phyloP scores from a whole-genome alignment of 2,888 invertebrate species.

The Macropis europaea region DNA sequence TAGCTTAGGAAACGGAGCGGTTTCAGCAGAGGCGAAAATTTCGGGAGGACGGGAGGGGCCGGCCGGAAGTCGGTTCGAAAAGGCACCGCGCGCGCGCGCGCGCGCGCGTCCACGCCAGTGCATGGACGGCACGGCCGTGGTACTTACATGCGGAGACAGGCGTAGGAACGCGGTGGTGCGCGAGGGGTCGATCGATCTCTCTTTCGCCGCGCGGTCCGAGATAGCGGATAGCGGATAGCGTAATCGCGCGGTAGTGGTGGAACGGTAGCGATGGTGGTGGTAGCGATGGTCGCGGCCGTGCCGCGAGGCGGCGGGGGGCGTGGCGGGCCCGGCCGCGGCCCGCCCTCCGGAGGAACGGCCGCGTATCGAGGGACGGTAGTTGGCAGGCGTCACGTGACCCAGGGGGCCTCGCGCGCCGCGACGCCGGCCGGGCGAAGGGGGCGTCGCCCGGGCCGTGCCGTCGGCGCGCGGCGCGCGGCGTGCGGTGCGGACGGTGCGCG shows the following conservation, averaged over 20 bases:
- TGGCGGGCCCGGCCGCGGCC: constrained; percentile 4
- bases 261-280: constrained; percentile 27
- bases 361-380: no score
- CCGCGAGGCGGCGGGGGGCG: constrained; percentile 2
- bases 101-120: constrained; percentile 43
- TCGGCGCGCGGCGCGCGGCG: constrained; percentile 10
- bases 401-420: background rate
- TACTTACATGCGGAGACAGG: constrained; percentile 49
- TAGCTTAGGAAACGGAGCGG: no score
- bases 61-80: background rate
- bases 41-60: background rate
- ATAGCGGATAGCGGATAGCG: constrained; percentile 15
- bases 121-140: constrained; percentile 26
- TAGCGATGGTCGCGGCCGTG: constrained; percentile 8
- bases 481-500: constrained; percentile 70
- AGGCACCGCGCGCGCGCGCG: background rate
- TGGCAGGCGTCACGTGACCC: constrained; percentile 40
- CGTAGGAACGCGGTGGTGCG: constrained; percentile 57
- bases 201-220: constrained; percentile 64
- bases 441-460: constrained; percentile 70
- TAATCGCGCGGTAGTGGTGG: constrained; percentile 2
- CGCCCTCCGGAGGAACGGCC: no score
- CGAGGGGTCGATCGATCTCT: constrained; percentile 70
- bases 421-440: no score
- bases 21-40: no score